phyloP scores from a whole-genome alignment of 2,888 invertebrate genomes.

The Mycalesis mineus region DNA sequence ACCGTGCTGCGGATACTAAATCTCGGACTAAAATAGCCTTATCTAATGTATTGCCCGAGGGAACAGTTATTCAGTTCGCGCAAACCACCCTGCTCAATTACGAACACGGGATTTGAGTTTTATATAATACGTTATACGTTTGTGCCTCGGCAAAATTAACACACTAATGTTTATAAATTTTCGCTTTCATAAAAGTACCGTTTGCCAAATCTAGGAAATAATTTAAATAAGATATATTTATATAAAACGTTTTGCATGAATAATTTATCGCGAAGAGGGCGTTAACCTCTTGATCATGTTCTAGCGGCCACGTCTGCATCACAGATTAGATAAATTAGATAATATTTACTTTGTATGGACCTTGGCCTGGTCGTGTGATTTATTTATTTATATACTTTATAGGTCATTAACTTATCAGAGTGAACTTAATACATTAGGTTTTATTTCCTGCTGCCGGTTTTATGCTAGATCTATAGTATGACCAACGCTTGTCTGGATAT shows the following conservation, averaged over 20 bases:
- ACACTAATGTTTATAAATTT: not conserved
- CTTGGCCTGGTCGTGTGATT: slow-evolving; percentile 3
- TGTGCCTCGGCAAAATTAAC: not conserved
- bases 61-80: slow-evolving; percentile 46
- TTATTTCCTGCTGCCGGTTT: too few relatives aligned
- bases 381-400: slow-evolving; percentile 1
- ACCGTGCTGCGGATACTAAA: slow-evolving; percentile 70
- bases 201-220: not conserved
- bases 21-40: slow-evolving; percentile 66
- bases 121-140: not conserved
- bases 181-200: slow-evolving; percentile 2
- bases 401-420: not conserved
- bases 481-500: too few relatives aligned
- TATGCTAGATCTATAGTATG: too few relatives aligned
- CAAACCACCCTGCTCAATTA: slow-evolving; percentile 20
- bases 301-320: not conserved
- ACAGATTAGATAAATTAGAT: not conserved
- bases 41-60: slow-evolving; percentile 61
- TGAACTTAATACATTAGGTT: not conserved
- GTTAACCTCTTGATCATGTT: slow-evolving; percentile 42
- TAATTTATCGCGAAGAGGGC: slow-evolving; percentile 44
- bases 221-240: slow-evolving; percentile 6
- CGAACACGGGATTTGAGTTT: slow-evolving; percentile 13
- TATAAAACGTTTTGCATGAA: slow-evolving; percentile 27
- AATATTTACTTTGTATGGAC: not conserved